These are phyloP conservation scores for Cyprinus carpio DNA, from an alignment of 2,113 vertebrate species.

Conservation along the genomic window DNA sequence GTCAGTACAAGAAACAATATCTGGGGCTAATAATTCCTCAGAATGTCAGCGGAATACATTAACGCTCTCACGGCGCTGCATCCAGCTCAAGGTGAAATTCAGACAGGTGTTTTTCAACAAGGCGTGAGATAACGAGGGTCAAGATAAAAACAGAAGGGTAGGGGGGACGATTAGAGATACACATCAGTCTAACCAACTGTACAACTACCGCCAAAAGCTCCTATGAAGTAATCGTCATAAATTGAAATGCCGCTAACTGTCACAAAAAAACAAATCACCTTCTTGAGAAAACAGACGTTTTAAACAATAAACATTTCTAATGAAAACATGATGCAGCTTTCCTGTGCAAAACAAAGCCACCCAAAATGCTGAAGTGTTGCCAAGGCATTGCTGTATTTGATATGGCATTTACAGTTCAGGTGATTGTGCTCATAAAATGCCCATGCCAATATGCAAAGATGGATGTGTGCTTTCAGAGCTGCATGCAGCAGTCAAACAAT, in stretches of 20 bases:
- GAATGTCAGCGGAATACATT: slow-evolving; percentile 70
- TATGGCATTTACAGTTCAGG: background rate
- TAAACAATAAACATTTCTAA: background rate
- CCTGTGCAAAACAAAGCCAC: background rate
- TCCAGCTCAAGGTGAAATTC: slow-evolving; percentile 15
- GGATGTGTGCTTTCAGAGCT: background rate
- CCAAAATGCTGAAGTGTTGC: background rate
- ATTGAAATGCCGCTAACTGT: background rate
- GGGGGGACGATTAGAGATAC: background rate
- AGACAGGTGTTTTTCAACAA: slow-evolving; percentile 46
- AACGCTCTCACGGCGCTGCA: slow-evolving; percentile 30
- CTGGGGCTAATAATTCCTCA: slow-evolving; percentile 65
- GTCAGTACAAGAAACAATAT: slow-evolving; percentile 70
- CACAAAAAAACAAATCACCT: slow-evolving; percentile 12
- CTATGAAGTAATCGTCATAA: background rate
- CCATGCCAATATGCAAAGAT: background rate
- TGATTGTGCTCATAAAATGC: background rate
- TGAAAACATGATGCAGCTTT: background rate
- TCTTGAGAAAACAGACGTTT: background rate
- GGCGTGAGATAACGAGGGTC: slow-evolving; percentile 6
- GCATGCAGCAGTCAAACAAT: background rate
- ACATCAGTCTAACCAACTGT: slow-evolving; percentile 7
- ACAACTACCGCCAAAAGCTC: background rate
- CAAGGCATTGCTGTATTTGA: background rate
- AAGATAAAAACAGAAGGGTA: slow-evolving; percentile 19